A percentile compares a stretch with the other conserved stretches of the same genome.
Conservation (phyloP, 1,140 invertebrate genomes). For the Calliopsis andreniformis region DNA sequence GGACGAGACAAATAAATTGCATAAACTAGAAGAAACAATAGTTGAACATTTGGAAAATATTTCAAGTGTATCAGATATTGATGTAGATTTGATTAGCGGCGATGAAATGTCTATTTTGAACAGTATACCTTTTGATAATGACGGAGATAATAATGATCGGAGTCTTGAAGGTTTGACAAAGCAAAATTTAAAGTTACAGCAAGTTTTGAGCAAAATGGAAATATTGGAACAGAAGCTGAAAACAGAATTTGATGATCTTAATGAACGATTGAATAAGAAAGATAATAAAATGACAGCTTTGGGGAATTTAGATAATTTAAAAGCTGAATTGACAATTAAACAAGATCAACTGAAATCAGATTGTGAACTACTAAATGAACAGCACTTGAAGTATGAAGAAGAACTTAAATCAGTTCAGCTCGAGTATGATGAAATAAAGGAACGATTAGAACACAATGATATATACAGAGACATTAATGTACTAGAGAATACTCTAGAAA, state of each 20-base stretch:
- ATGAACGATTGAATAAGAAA: slow-evolving; percentile 64
- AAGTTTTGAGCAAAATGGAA: slow-evolving; percentile 73
- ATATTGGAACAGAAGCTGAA: slow-evolving; percentile 72
- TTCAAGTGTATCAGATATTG: slow-evolving; percentile 66
- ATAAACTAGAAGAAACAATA: slow-evolving; percentile 82
- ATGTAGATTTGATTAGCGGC: slow-evolving; percentile 55
- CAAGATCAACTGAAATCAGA: slow-evolving; percentile 63
- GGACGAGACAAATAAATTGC: slow-evolving; percentile 84
- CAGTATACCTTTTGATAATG: slow-evolving; percentile 54
- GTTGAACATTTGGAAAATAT: slow-evolving; percentile 83
- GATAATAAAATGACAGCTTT: slow-evolving; percentile 63
- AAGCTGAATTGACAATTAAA: slow-evolving; percentile 63
- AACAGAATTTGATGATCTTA: slow-evolving; percentile 66
- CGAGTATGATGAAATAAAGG: slow-evolving; percentile 70
- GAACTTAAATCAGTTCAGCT: slow-evolving; percentile 62
- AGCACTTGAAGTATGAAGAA: slow-evolving; percentile 55
- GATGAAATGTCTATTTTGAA: slow-evolving; percentile 70
- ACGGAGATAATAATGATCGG: slow-evolving; percentile 49
- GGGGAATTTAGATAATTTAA: slow-evolving; percentile 68
- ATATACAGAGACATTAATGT: slow-evolving; percentile 74
- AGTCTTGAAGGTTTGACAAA: slow-evolving; percentile 67
- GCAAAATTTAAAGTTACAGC: slow-evolving; percentile 69
- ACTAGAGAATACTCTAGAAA: slow-evolving; percentile 73
- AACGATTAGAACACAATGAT: slow-evolving; percentile 71
- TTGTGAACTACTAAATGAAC: slow-evolving; percentile 63